A percentile compares a stretch with the other conserved stretches of the same genome.
phyloP scores from a whole-genome alignment of 2,888 invertebrate species.

The Tenthredo distinguenda region DNA sequence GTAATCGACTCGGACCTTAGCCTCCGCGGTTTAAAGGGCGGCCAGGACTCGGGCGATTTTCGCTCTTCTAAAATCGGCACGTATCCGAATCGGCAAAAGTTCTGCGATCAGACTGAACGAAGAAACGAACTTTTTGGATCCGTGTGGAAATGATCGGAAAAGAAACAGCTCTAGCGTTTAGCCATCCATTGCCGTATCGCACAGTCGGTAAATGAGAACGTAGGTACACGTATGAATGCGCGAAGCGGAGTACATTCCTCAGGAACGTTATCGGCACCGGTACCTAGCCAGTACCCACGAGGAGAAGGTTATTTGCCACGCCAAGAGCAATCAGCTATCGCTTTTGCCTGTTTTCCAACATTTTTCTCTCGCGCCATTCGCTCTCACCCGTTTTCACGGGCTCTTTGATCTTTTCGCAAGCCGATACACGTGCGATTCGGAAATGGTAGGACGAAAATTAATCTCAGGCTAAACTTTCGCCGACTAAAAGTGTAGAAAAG shows the following conservation, averaged over 20 bases:
- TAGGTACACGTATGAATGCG: neutral
- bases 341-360: neutral
- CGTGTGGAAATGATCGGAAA: neutral
- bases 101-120: neutral
- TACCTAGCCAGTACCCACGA: neutral
- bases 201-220: neutral
- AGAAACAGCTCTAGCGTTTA: neutral
- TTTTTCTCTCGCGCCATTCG: neutral
- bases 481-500: too few relatives aligned
- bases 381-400: neutral
- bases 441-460: neutral
- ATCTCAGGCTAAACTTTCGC: neutral
- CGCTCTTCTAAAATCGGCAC: neutral
- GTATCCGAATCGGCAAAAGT: neutral
- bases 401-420: neutral
- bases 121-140: neutral
- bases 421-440: neutral
- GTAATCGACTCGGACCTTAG: neutral
- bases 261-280: constrained; percentile 25
- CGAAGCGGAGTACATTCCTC: constrained; percentile 26
- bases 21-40: constrained; percentile 5
- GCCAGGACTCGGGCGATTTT: neutral
- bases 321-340: constrained; percentile 43
- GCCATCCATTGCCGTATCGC: neutral
- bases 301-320: constrained; percentile 41